These are phyloP conservation scores for Oophaga pumilio DNA, from an alignment of 2,113 vertebrate genomes.

Conservation along the genomic window DNA sequence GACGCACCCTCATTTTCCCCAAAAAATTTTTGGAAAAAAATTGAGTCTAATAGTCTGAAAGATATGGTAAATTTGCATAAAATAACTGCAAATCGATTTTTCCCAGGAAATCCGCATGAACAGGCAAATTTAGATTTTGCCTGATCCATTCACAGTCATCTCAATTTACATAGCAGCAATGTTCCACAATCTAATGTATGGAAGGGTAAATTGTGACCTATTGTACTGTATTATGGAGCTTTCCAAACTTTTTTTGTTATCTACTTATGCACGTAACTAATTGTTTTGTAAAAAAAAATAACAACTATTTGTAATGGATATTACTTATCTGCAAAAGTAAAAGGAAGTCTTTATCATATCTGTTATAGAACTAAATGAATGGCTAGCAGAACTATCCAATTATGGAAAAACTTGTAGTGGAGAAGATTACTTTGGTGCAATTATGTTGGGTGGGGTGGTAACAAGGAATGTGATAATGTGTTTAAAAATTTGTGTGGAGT, in stretches of 20 bases:
- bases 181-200: background rate
- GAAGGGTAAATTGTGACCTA: background rate
- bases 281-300: background rate
- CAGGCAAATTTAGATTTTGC: too few relatives aligned
- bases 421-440: conserved; percentile 39
- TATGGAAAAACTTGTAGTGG: conserved; percentile 15
- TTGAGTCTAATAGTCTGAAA: too few relatives aligned
- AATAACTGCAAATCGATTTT: too few relatives aligned
- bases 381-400: conserved; percentile 38
- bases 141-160: too few relatives aligned
- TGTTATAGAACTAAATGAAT: conserved; percentile 1
- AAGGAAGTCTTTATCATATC: conserved; percentile 50
- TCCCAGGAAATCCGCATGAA: too few relatives aligned
- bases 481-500: conserved; percentile 28
- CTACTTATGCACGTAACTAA: conserved; percentile 38
- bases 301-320: background rate
- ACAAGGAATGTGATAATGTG: conserved; percentile 53
- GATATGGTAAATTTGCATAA: too few relatives aligned
- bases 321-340: conserved; percentile 43
- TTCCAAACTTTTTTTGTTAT: conserved; percentile 24
- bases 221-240: conserved; percentile 30
- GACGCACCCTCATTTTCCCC: too few relatives aligned
- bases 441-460: conserved; percentile 50
- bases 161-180: background rate
- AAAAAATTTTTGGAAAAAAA: too few relatives aligned